These are phyloP conservation scores for Calephelis virginiensis DNA, from an alignment of 1,140 invertebrate genomes.

Conservation along the genomic window DNA sequence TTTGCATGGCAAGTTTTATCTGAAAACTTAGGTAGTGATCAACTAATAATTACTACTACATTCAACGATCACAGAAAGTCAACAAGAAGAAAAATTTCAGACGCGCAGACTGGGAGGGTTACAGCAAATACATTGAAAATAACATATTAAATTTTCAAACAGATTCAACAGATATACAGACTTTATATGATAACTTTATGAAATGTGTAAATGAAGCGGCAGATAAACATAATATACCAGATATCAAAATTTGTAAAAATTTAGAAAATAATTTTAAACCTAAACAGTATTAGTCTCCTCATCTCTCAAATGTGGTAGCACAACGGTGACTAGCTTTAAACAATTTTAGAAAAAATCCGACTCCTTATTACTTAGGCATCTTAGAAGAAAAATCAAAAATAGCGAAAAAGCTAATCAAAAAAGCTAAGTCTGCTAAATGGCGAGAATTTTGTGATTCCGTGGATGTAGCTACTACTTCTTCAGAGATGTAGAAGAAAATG, in stretches of 20 bases:
- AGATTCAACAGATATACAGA: neutral
- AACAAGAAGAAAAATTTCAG: conserved; percentile 31
- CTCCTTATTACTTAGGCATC: no score
- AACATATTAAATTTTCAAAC: neutral
- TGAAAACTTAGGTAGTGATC: conserved; percentile 37
- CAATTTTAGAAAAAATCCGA: conserved; percentile 12
- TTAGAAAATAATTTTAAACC: no score
- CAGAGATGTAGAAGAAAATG: conserved; percentile 33
- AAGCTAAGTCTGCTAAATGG: conserved; percentile 5
- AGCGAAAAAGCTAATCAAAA: neutral
- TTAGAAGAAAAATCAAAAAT: neutral
- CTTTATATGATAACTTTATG: conserved; percentile 8
- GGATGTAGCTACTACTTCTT: conserved; percentile 16
- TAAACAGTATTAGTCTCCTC: conserved; percentile 14
- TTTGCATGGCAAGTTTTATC: conserved; percentile 30
- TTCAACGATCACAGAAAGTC: conserved; percentile 24
- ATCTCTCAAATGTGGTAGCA: conserved; percentile 6
- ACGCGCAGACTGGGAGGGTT: conserved; percentile 29
- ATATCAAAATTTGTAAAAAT: no score
- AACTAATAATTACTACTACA: no score
- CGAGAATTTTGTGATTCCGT: conserved; percentile 18
- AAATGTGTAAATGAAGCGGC: conserved; percentile 9
- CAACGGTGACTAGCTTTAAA: conserved; percentile 10
- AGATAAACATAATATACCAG: conserved; percentile 1
- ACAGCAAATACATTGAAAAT: conserved; percentile 19